phyloP scores from a whole-genome alignment of 1,140 invertebrate species.

The Drosophila repleta region DNA sequence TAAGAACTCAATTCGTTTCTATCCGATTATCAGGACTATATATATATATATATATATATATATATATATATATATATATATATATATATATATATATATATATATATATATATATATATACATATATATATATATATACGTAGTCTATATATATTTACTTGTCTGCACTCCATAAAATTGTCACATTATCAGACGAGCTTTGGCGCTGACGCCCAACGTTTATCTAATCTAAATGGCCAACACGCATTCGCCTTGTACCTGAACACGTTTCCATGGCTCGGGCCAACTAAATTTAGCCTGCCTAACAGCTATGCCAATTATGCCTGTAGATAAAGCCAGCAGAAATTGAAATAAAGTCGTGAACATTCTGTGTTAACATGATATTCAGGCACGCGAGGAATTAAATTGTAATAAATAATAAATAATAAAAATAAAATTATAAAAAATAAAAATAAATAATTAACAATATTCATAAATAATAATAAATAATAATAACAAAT shows the following conservation, averaged over 20 bases:
- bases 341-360: slow-evolving; percentile 26
- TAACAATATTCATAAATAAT: no score
- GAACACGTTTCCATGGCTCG: slow-evolving; percentile 23
- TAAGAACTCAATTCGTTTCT: background rate
- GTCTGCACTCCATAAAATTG: slow-evolving; percentile 17
- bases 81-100: no score
- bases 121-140: no score
- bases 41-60: no score
- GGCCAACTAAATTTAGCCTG: slow-evolving; percentile 30
- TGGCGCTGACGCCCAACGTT: slow-evolving; percentile 20
- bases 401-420: slow-evolving; percentile 26
- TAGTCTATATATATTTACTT: no score
- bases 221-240: slow-evolving; percentile 45
- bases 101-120: no score
- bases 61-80: no score
- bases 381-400: slow-evolving; percentile 52
- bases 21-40: background rate
- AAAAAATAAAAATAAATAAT: background rate
- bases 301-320: slow-evolving; percentile 31
- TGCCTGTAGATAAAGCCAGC: slow-evolving; percentile 44
- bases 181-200: slow-evolving; percentile 19
- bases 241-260: background rate
- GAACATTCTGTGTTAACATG: slow-evolving; percentile 38
- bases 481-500: no score
- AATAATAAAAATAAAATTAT: background rate